These are phyloP conservation scores for Malurus elegans DNA, from an alignment of 2,113 vertebrate species.

Conservation along the genomic window DNA sequence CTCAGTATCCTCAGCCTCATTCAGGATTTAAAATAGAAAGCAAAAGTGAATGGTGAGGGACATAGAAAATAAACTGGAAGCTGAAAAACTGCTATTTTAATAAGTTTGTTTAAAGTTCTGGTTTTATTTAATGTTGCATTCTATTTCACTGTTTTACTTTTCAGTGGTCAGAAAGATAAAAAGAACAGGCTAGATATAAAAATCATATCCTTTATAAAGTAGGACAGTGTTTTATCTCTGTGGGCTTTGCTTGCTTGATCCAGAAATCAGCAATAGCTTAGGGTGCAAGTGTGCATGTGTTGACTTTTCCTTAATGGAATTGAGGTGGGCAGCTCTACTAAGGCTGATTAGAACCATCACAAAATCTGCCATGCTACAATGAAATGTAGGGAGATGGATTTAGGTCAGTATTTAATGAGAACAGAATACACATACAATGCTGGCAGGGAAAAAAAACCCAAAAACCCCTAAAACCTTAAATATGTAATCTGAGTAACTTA, in stretches of 20 bases:
- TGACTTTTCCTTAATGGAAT: neutral
- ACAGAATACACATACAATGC: neutral
- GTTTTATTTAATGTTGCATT: neutral
- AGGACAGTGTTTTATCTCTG: neutral
- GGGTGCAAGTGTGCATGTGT: neutral
- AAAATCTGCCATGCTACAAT: neutral
- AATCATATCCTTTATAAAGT: neutral
- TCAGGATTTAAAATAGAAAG: neutral
- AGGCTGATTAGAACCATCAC: conserved; percentile 35
- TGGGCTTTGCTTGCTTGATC: neutral
- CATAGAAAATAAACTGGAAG: neutral
- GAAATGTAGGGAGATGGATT: conserved; percentile 40
- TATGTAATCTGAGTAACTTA: neutral
- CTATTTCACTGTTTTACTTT: neutral
- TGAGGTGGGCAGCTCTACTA: conserved; percentile 23
- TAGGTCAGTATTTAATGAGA: conserved; percentile 31
- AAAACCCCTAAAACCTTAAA: neutral
- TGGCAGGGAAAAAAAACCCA: neutral
- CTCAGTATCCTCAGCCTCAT: neutral
- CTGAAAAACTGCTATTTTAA: neutral
- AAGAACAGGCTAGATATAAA: neutral
- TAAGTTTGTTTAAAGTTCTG: neutral
- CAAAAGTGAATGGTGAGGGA: neutral
- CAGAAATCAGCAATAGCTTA: neutral
- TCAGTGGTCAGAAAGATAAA: neutral